Base-by-base conservation (phyloP, 2,888 invertebrate species). In the Augiades crinisus region DNA sequence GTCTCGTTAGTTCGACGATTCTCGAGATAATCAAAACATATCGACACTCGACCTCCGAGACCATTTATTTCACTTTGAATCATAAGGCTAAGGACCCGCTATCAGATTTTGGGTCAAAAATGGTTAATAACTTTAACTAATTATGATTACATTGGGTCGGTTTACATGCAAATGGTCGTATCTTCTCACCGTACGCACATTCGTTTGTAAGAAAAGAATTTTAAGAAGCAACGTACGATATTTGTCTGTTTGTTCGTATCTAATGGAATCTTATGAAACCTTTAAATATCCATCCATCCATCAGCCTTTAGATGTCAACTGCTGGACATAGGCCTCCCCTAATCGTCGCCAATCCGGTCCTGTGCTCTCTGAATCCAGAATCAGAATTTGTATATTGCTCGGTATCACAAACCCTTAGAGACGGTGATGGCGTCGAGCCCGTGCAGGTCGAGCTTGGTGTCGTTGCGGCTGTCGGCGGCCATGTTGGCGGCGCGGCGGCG, bases 361-460 rank as follows among this genome's bases (percentile, higher is more conserved):
- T n/a, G n/a, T n/a, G n/a, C n/a, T n/a, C n/a, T n/a, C n/a, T n/a
- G n/a, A n/a, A n/a, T n/a, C n/a, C n/a, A n/a, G n/a, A n/a, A n/a
- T n/a, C n/a, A n/a, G n/a, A n/a, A n/a, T n/a, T n/a, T n/a, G n/a
- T n/a, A n/a, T n/a, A n/a, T n/a, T n/a, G n/a, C n/a, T n/a, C n/a
- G n/a, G n/a, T n/a, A n/a, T n/a, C n/a, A n/a, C 38, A 51, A 60
- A 81, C 85, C 83, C 55, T 81, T 83, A 47, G 75, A 67, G 1
- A 72, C 77, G 46, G 78, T 71, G 53, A 84, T 79, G 36, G 81
- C 73, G 1, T 83, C 78, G 50, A 91, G 64, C 49, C 85, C 85
- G 57, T 90, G 87, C 10, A 88, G 78, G 70, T 90, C 90, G 17
- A 88, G 78, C 59, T 86, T 82, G 34, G 79, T 78, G 52, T 88